These are phyloP conservation scores for Mus caroli DNA, from an alignment of 2,797 vertebrate species.

Conservation along the genomic window DNA sequence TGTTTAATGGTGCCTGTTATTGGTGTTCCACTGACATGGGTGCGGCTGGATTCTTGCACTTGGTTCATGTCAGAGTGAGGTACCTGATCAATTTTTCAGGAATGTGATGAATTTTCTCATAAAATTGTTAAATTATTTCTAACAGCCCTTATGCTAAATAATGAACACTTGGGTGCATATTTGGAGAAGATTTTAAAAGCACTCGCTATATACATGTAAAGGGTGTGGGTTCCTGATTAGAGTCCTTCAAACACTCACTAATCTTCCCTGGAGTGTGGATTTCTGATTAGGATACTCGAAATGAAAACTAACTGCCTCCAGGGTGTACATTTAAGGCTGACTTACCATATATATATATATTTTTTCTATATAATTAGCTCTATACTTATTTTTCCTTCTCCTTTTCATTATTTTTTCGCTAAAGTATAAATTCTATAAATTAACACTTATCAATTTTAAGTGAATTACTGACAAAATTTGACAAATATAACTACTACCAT, in stretches of 20 bases:
- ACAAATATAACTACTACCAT: background rate
- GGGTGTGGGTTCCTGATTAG: slow-evolving; percentile 68
- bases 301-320: slow-evolving; percentile 57
- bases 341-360: background rate
- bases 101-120: slow-evolving; percentile 57
- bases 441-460: slow-evolving; percentile 43
- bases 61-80: slow-evolving; percentile 10
- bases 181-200: slow-evolving; percentile 73
- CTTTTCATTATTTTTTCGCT: slow-evolving; percentile 55
- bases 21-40: background rate
- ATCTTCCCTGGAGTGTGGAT: slow-evolving; percentile 63
- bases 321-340: slow-evolving; percentile 63
- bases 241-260: slow-evolving; percentile 56
- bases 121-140: slow-evolving; percentile 71
- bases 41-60: background rate
- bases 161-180: slow-evolving; percentile 63
- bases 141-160: slow-evolving; percentile 64
- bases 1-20: background rate
- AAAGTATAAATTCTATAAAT: slow-evolving; percentile 24
- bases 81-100: slow-evolving; percentile 37
- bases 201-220: slow-evolving; percentile 45
- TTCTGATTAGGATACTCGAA: slow-evolving; percentile 68
- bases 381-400: slow-evolving; percentile 33
- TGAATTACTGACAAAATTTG: slow-evolving; percentile 10
- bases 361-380: background rate